Conservation (phyloP, 30 jellyfish, hydroid and myxozoan genomes). For the Hydractinia symbiolongicarpus region DNA sequence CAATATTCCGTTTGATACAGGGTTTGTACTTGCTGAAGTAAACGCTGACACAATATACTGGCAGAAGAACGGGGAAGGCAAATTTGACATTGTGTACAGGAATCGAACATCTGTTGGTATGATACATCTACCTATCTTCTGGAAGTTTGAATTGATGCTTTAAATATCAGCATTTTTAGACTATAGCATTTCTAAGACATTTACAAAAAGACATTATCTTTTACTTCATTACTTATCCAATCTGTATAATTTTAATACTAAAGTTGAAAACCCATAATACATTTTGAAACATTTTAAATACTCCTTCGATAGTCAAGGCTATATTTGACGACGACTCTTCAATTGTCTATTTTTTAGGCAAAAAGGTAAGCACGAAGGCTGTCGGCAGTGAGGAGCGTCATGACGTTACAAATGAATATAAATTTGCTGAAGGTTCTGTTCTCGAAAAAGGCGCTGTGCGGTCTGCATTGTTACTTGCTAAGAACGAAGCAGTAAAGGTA, state of each 20-base stretch:
- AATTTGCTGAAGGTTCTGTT: slow-evolving; percentile 65
- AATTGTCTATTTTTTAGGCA: slow-evolving; percentile 31
- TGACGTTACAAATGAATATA: slow-evolving; percentile 73
- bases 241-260: too few relatives aligned
- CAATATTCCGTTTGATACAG: slow-evolving; percentile 55
- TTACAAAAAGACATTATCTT: too few relatives aligned
- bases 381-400: slow-evolving; percentile 57
- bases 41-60: slow-evolving; percentile 76
- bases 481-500: slow-evolving; percentile 33
- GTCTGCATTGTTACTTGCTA: slow-evolving; percentile 66
- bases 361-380: slow-evolving; percentile 74
- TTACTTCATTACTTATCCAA: too few relatives aligned
- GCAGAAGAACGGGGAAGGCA: slow-evolving; percentile 49
- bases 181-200: too few relatives aligned
- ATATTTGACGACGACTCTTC: too few relatives aligned
- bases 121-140: neutral
- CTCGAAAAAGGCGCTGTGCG: slow-evolving; percentile 73
- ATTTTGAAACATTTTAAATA: too few relatives aligned
- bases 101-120: slow-evolving; percentile 81
- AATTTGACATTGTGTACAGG: slow-evolving; percentile 53
- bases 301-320: too few relatives aligned
- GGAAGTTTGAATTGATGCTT: too few relatives aligned
- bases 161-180: too few relatives aligned
- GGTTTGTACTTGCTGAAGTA: slow-evolving; percentile 90
- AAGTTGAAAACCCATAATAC: too few relatives aligned